phyloP scores from a whole-genome alignment of 2,113 vertebrate genomes.

The Hirundichthys speculiger region DNA sequence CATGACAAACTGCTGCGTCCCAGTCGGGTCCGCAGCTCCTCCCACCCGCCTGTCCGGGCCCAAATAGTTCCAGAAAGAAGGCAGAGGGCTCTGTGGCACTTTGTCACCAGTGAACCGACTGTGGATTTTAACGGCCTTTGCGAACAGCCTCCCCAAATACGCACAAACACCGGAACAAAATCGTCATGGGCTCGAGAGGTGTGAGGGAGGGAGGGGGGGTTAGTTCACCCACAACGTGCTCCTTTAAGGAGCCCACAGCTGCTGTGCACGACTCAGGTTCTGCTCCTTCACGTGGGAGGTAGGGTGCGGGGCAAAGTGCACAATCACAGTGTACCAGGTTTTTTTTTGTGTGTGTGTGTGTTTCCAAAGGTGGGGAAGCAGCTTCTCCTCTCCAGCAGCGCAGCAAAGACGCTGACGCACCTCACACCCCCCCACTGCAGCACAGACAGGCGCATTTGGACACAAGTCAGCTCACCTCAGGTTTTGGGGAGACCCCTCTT shows the following conservation, averaged over 20 bases:
- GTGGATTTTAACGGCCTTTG: constrained; percentile 20
- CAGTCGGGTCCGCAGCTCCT: constrained; percentile 37
- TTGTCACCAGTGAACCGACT: constrained; percentile 10
- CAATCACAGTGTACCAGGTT: background rate
- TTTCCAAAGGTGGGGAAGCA: constrained; percentile 4
- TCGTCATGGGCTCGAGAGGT: background rate
- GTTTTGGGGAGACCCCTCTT: constrained; percentile 67
- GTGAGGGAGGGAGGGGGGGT: background rate
- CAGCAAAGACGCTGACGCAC: constrained; percentile 36
- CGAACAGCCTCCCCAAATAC: constrained; percentile 21
- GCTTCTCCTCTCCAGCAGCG: constrained; percentile 19
- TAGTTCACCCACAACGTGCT: constrained; percentile 11
- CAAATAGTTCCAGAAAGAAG: constrained; percentile 57
- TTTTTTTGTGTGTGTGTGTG: background rate
- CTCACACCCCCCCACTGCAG: constrained; percentile 47
- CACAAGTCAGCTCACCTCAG: constrained; percentile 69
- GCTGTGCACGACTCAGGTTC: constrained; percentile 29
- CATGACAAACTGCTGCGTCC: constrained; percentile 75
- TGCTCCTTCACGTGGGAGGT: background rate
- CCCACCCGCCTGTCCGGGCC: constrained; percentile 34
- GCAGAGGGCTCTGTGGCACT: constrained; percentile 12
- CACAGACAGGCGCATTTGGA: constrained; percentile 25
- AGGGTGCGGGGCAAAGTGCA: constrained; percentile 5
- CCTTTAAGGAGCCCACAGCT: constrained; percentile 44
- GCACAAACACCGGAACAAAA: background rate